Conservation (phyloP, 2,113 vertebrate species). For the Syngnathus floridae region DNA sequence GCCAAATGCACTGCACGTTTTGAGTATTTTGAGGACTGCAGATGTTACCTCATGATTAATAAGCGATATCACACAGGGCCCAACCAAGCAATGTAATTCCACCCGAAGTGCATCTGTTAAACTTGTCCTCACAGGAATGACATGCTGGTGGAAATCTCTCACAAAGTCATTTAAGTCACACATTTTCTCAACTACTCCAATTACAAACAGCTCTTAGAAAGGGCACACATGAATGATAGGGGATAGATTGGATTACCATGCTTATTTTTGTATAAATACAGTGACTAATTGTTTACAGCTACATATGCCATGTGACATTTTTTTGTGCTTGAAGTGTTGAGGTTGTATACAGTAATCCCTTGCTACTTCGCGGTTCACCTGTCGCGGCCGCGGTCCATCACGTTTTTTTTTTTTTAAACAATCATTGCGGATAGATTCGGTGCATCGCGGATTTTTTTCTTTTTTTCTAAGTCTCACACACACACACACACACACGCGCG, state of each 20-base stretch:
- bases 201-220: constrained; percentile 11
- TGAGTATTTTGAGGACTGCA: constrained; percentile 33
- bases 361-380: too few relatives aligned
- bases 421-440: too few relatives aligned
- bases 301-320: neutral
- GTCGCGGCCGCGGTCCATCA: too few relatives aligned
- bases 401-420: too few relatives aligned
- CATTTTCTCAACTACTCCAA: constrained; percentile 14
- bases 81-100: constrained; percentile 45
- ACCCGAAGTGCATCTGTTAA: constrained; percentile 61
- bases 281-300: neutral
- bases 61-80: constrained; percentile 48
- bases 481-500: too few relatives aligned
- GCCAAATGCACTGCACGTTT: constrained; percentile 12
- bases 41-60: constrained; percentile 57
- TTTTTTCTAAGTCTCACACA: too few relatives aligned
- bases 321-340: neutral
- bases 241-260: neutral
- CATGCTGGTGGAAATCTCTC: constrained; percentile 50
- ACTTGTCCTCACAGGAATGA: constrained; percentile 42
- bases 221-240: neutral
- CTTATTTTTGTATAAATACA: neutral
- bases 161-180: constrained; percentile 58
- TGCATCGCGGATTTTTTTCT: too few relatives aligned
- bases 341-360: too few relatives aligned